phyloP scores from a whole-genome alignment of 2,797 vertebrate species.

The Avahi laniger region DNA sequence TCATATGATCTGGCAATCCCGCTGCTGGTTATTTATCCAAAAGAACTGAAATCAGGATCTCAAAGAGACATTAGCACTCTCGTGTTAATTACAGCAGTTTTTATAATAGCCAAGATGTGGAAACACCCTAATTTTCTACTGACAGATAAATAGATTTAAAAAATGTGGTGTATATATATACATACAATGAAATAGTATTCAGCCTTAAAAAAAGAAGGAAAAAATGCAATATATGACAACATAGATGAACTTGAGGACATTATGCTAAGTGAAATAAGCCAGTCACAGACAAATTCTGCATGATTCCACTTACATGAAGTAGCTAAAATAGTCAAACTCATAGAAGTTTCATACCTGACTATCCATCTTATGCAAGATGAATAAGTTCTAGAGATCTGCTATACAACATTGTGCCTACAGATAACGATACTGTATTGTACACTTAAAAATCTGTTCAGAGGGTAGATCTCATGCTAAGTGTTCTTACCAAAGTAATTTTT shows the following conservation, averaged over 20 bases:
- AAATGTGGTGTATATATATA: background rate
- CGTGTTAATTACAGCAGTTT: background rate
- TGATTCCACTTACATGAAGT: background rate
- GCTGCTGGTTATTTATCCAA: background rate
- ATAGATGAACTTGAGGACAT: background rate
- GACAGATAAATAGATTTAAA: background rate
- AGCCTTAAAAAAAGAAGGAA: background rate
- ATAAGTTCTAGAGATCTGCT: background rate
- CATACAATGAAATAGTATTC: background rate
- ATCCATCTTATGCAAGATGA: background rate
- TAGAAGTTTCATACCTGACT: background rate
- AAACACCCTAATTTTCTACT: background rate
- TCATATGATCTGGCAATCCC: background rate
- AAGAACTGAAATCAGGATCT: background rate
- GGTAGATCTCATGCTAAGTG: background rate
- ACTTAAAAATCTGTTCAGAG: background rate
- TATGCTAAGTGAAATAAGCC: background rate
- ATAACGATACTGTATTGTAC: background rate
- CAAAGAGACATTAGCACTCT: background rate
- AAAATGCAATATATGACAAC: background rate
- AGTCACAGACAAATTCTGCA: background rate
- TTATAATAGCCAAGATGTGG: background rate
- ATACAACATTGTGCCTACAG: background rate
- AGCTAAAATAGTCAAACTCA: background rate
- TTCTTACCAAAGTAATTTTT: background rate